These are phyloP conservation scores for Melanotaenia trifasciata DNA, from an alignment of 2,797 vertebrate genomes.

Conservation along the genomic window DNA sequence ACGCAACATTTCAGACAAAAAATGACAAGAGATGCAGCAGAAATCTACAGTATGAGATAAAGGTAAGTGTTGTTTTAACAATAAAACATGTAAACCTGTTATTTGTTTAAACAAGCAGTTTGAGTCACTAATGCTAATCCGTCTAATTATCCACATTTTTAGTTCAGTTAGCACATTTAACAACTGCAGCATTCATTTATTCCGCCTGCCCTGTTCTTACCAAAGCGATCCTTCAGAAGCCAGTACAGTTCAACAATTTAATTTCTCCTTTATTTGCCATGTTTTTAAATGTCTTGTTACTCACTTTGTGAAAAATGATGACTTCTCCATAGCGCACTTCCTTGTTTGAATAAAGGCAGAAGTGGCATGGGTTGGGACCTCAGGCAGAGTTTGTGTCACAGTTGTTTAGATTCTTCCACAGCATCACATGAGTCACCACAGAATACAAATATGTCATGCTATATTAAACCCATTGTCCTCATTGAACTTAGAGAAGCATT, in stretches of 20 bases:
- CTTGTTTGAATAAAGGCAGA: background rate
- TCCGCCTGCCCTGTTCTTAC: background rate
- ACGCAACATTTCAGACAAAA: background rate
- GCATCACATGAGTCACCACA: background rate
- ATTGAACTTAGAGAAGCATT: background rate
- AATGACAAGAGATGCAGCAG: background rate
- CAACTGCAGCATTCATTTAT: background rate
- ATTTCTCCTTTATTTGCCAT: background rate
- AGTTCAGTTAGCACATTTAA: background rate
- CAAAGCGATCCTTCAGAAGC: background rate
- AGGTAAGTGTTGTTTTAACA: background rate
- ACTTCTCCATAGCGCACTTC: background rate
- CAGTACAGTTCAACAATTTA: background rate
- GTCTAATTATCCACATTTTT: background rate
- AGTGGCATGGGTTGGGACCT: background rate
- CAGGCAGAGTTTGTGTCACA: background rate
- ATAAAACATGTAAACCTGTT: background rate
- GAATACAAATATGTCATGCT: background rate
- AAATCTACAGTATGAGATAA: background rate
- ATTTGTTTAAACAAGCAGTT: background rate
- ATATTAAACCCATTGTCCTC: too few species aligned
- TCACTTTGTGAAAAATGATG: background rate
- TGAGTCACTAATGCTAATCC: background rate
- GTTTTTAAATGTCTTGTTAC: background rate
- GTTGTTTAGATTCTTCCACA: background rate